These are phyloP conservation scores for Cheilosia pagana DNA, from an alignment of 2,888 invertebrate genomes.

Conservation along the genomic window DNA sequence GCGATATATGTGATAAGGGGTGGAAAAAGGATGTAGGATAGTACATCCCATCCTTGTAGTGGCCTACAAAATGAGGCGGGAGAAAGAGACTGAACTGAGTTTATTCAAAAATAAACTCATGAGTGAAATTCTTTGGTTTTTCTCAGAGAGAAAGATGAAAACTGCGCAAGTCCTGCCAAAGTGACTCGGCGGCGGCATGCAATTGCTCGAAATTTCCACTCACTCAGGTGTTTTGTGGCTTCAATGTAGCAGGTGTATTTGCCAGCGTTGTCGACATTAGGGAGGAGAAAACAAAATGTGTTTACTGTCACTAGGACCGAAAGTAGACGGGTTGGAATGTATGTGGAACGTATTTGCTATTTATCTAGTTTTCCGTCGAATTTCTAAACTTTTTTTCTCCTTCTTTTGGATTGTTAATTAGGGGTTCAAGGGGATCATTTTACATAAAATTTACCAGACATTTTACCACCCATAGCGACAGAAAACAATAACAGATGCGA, in stretches of 20 bases:
- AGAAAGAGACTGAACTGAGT: slow-evolving; percentile 1
- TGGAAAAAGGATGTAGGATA: slow-evolving; percentile 13
- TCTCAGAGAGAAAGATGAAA: slow-evolving; percentile 1
- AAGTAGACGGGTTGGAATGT: slow-evolving; percentile 24
- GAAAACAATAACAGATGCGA: neutral
- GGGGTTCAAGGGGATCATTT: neutral
- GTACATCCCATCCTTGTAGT: neutral
- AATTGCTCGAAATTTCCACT: slow-evolving; percentile 27
- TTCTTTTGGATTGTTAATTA: neutral
- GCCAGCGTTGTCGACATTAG: slow-evolving; percentile 22
- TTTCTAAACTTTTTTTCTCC: neutral
- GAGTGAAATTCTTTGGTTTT: neutral
- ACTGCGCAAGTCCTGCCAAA: slow-evolving; percentile 34
- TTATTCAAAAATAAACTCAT: neutral
- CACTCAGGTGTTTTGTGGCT: slow-evolving; percentile 23
- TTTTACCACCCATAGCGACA: neutral
- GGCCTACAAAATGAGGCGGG: neutral
- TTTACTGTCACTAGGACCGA: neutral
- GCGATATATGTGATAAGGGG: slow-evolving; percentile 6
- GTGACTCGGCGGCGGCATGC: slow-evolving; percentile 34
- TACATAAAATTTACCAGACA: too few species aligned
- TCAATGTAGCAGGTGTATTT: slow-evolving; percentile 38
- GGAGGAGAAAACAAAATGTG: neutral
- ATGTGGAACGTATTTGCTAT: slow-evolving; percentile 47
- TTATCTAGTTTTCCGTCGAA: neutral